Evolutionary conservation across 35 echinoderm and acorn worm genomes (phyloP).

Genomic region (Heliocidaris tuberculata): DNA sequence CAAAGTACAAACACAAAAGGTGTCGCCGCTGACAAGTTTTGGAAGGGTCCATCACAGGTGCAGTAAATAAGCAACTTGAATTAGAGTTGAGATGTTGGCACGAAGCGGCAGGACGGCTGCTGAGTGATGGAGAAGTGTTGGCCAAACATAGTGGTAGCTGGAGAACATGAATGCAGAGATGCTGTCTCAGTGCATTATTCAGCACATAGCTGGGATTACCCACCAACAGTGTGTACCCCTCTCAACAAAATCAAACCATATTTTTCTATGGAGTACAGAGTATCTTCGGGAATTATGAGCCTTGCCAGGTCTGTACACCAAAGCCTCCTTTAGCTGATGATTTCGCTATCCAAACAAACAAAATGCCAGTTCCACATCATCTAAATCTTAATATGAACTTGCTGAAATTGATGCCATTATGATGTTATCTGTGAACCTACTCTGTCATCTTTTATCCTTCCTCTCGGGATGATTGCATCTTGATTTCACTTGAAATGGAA

Average conservation of each 20-base stretch:
- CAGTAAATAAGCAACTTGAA: conserved; percentile 38
- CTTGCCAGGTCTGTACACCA: background rate
- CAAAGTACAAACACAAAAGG: conserved; percentile 47
- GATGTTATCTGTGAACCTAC: background rate
- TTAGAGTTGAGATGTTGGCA: conserved; percentile 13
- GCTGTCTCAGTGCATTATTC: conserved; percentile 3
- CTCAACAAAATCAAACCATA: background rate
- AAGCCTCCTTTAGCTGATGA: background rate
- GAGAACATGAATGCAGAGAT: conserved; percentile 23
- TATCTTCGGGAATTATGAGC: background rate
- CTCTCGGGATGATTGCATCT: background rate
- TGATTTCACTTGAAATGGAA: background rate
- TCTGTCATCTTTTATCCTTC: background rate
- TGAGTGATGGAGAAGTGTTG: conserved; percentile 27
- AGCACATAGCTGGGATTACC: conserved; percentile 27
- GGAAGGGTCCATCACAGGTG: conserved; percentile 42
- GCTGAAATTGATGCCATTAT: background rate
- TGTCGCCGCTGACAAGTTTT: conserved; percentile 45
- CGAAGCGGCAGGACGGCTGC: background rate
- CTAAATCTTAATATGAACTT: background rate
- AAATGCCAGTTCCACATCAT: background rate
- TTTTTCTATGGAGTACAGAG: background rate
- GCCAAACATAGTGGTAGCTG: conserved; percentile 23
- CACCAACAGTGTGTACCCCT: background rate
- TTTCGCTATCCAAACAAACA: background rate